Base-by-base conservation (phyloP, 2,113 vertebrate species). In the Bucco capensis region DNA sequence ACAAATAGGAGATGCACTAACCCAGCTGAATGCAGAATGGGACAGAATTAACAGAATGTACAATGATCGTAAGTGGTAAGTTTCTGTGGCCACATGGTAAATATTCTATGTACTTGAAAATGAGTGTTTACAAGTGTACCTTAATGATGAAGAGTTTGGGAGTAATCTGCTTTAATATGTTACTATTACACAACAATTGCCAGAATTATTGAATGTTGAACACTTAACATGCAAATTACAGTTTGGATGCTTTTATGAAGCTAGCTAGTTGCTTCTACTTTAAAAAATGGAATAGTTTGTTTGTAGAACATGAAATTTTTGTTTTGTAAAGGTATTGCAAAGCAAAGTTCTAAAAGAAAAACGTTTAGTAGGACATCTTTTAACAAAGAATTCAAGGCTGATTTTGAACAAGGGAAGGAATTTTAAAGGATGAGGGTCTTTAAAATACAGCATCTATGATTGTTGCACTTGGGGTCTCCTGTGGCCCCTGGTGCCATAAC, bases 31-130 rank as follows among this genome's bases (percentile, higher is more conserved):
- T 57, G 98, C 98, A 0, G 98, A 99, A 78, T 99, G 99, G 99
- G 99, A 99, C 96, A 97, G 98, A 83, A 96, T 99, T 94, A 99
- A 99, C 86, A 97, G 98, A 94, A 97, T 98, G 97, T 99, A 98
- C 96, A 98, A 96, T 95, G 98, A 99, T 88, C 98, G 97, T 66
- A 99, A 98, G 90, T 97, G 98, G 99, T 99, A 96, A 80, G 98
- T n/a, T 75, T 88, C 40, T 78, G 8, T 76, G 57, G 61, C 25
- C 18, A 13, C 1, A 3, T 51, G 35, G 19, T 54, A 69, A 81
- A 61, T 49, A 27, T 37, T 77, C 62, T 30, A 47, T 62, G 16
- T 83, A 19, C 8, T 30, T 51, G 18, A 76, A 40, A 19, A 2
- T 31, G 69, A 38, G 2, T 1, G 3, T 50, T 78, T 73, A 38